phyloP scores from a whole-genome alignment of 2,113 vertebrate genomes.

The Apteryx owenii region DNA sequence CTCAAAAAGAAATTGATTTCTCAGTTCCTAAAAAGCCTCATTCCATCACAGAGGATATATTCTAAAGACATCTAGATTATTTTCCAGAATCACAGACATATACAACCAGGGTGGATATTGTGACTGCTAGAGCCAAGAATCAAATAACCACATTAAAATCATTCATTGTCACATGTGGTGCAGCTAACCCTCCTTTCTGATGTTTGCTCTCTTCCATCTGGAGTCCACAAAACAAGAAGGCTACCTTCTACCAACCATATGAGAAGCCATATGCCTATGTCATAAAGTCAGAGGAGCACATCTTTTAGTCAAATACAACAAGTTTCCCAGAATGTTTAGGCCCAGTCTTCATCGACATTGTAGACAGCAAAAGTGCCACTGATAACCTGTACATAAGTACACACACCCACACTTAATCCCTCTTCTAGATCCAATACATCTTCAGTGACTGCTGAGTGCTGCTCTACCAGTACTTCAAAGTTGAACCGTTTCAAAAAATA shows the following conservation, averaged over 20 bases:
- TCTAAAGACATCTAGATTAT: neutral
- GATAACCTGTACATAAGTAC: neutral
- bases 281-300: neutral
- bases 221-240: neutral
- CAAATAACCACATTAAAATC: neutral
- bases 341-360: neutral
- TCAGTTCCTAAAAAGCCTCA: neutral
- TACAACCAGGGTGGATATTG: neutral
- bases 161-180: neutral
- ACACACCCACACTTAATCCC: neutral
- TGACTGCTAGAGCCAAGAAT: neutral
- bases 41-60: neutral
- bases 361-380: neutral
- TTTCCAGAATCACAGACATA: neutral
- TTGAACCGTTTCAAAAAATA: neutral
- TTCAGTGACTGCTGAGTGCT: neutral
- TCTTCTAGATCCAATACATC: neutral
- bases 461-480: neutral
- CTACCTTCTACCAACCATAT: neutral
- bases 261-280: neutral
- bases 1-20: neutral
- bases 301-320: neutral
- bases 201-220: neutral
- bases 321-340: neutral
- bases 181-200: neutral